Conservation (phyloP, 2,797 vertebrate genomes). For the Hylomyscus alleni region DNA sequence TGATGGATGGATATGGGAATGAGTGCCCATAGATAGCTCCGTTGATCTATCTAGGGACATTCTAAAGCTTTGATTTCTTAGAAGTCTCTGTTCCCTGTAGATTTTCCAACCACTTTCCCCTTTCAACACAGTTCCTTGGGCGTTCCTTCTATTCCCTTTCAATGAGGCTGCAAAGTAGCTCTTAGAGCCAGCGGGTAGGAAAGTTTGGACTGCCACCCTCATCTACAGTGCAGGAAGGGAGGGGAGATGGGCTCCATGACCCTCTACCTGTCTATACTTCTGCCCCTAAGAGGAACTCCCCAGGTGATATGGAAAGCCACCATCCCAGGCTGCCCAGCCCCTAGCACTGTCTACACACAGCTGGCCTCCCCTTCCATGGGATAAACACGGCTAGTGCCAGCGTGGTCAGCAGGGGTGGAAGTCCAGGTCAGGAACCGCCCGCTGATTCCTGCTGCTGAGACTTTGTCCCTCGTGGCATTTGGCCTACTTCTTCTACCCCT, state of each 20-base stretch:
- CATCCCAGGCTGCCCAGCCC: accelerated
- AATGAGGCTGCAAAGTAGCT: neutral
- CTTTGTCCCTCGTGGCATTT: slow-evolving; percentile 22
- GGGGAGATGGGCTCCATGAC: accelerated
- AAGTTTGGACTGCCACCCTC: neutral
- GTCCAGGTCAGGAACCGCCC: slow-evolving; percentile 75
- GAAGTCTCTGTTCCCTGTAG: accelerated
- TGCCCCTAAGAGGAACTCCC: neutral
- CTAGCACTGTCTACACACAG: accelerated
- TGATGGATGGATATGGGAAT: neutral
- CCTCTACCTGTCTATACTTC: neutral
- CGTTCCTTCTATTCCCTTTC: no score
- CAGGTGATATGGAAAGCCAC: neutral
- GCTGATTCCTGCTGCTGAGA: neutral
- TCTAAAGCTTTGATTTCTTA: neutral
- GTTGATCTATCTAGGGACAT: neutral
- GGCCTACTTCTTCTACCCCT: neutral
- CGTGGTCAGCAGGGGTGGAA: slow-evolving; percentile 62
- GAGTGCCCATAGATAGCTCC: no score
- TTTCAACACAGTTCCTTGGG: no score
- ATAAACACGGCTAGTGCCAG: slow-evolving; percentile 70
- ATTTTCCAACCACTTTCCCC: neutral
- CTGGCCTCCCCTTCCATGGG: neutral
- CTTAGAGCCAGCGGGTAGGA: no score
- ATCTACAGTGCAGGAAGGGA: neutral